phyloP scores from a whole-genome alignment of 2,797 vertebrate species.

The Poeciliopsis gracilis region DNA sequence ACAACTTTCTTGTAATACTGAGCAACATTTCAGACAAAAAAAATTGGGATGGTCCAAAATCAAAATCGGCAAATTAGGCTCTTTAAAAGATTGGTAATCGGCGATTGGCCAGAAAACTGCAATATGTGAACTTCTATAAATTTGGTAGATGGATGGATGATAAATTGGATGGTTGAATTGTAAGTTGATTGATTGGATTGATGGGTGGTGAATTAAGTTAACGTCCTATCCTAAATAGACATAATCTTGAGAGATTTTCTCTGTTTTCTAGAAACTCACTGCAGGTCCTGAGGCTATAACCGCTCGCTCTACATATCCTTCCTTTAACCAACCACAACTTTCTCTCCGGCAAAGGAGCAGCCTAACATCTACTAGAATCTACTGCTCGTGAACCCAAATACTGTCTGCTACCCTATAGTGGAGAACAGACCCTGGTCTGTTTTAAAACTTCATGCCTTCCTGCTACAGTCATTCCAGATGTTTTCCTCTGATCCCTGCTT shows the following conservation, averaged over 20 bases:
- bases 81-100: no score
- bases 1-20: no score
- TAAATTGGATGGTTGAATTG: not conserved
- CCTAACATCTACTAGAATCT: not conserved
- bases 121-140: no score
- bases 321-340: not conserved
- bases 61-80: no score
- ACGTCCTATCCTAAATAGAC: not conserved
- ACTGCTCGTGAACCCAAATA: not conserved
- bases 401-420: not conserved
- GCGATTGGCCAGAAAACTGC: no score
- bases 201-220: not conserved
- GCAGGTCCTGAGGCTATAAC: not conserved
- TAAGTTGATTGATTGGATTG: not conserved
- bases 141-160: not conserved
- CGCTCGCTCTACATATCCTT: not conserved
- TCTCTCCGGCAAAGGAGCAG: not conserved
- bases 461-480: conserved; percentile 40
- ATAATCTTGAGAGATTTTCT: not conserved
- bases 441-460: not conserved
- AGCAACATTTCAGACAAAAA: no score
- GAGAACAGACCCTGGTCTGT: not conserved
- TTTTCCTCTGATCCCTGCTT: conserved; percentile 3
- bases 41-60: no score
- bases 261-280: not conserved